A percentile compares a stretch with the other conserved stretches of the same genome.
Evolutionary conservation across 2,797 vertebrate species (phyloP).

Genomic region (Sternotherus odoratus): DNA sequence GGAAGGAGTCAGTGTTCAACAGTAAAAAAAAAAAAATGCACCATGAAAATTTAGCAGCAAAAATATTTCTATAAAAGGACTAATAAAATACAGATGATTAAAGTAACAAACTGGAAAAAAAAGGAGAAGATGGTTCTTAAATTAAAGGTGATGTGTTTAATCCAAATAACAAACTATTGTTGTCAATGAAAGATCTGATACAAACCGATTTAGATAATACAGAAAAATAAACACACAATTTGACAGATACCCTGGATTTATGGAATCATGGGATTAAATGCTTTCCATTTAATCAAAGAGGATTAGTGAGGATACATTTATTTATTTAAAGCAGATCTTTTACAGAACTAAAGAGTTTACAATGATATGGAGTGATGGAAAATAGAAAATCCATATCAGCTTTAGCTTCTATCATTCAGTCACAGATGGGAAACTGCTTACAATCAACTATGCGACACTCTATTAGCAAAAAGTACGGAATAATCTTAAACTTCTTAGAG

Average conservation of each 20-base stretch:
- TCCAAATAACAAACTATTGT: conserved; percentile 65
- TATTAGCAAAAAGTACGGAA: conserved; percentile 50
- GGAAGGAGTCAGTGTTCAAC: background rate
- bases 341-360: conserved; percentile 79
- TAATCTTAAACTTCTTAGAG: conserved; percentile 56
- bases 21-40: conserved; percentile 4
- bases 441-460: conserved; percentile 59
- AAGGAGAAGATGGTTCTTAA: conserved; percentile 66
- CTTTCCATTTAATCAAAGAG: conserved; percentile 81
- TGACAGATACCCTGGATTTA: conserved; percentile 79
- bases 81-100: conserved; percentile 66
- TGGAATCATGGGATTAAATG: conserved; percentile 79
- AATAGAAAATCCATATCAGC: conserved; percentile 77
- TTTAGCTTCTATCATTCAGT: conserved; percentile 76
- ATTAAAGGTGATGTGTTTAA: conserved; percentile 65
- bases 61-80: conserved; percentile 57
- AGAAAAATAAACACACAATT: conserved; percentile 79
- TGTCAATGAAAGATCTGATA: conserved; percentile 73
- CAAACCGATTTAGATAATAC: conserved; percentile 76
- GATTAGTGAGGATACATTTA: conserved; percentile 80
- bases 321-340: conserved; percentile 81
- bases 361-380: conserved; percentile 71
- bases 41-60: conserved; percentile 58
- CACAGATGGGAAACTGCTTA: conserved; percentile 73
- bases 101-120: conserved; percentile 34